Base-by-base conservation (phyloP, 2,113 vertebrate species). In the Otolemur garnettii region DNA sequence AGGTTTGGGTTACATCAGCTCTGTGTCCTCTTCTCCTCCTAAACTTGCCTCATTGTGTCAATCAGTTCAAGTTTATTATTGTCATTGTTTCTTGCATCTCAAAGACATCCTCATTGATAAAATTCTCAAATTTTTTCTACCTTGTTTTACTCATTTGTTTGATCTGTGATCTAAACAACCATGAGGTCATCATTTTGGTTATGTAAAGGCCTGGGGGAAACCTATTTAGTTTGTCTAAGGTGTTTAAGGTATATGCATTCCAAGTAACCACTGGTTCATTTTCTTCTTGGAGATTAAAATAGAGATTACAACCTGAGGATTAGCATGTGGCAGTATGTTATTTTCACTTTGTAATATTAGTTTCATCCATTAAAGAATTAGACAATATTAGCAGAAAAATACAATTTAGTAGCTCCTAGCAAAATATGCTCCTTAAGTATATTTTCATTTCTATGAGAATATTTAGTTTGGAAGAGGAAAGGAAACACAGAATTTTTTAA, bases 381-480 rank as follows among this genome's bases (percentile, higher is more conserved):
- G 92, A 91, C 24, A 60, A 59, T 68, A 84, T 72, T 42, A 79
- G 64, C 10, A 94, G 78, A 83, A 95, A 95, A 96, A 93, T 81
- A 83, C 30, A 91, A 62, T 42, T 38, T 71, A 84, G 64, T 90
- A 91, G 69, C 83, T 94, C 35, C 57, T 86, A 59, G 77, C 55
- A 95, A 92, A 95, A 78, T 92, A 69, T 74, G 38, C n/a, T 84
- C 42, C 72, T 96, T 91, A 89, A 95, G 75, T 55, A 68, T 96
- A 77, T 93, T 97, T 97, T 95, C 92, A 90, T 95, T 96, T 96
- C 93, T 91, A 91, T 68, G 55, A 81, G 83, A 82, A 55, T 96
- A 94, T 98, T 98, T 97, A 55, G 83, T 60, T 97, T 96, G 97
- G 95, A 97, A 89, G 93, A 84, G 91, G n/a, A 95, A 96, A 92